A percentile compares a stretch with the other conserved stretches of the same genome.
Conservation (phyloP, 2,113 vertebrate genomes). For the Poeciliopsis prolifica region DNA sequence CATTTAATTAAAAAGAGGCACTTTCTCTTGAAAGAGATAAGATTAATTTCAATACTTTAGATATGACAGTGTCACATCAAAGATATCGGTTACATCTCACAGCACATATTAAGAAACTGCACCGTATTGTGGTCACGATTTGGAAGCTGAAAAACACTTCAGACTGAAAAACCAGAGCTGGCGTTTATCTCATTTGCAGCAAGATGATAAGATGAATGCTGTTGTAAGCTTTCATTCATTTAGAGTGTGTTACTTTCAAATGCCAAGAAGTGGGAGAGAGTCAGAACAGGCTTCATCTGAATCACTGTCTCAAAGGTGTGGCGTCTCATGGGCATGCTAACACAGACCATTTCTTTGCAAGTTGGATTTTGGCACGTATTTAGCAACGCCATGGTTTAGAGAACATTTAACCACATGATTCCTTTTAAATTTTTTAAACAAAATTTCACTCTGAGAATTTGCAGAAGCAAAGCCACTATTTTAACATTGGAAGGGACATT, state of each 20-base stretch:
- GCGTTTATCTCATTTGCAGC: neutral
- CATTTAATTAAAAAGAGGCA: neutral
- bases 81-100: constrained; percentile 8
- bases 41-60: neutral
- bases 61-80: neutral
- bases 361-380: too few species aligned
- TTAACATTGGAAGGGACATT: neutral
- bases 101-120: neutral
- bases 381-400: neutral
- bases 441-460: neutral
- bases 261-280: constrained; percentile 2
- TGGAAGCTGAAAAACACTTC: constrained; percentile 1
- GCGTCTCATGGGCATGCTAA: constrained; percentile 39
- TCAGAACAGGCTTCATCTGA: constrained; percentile 22
- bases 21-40: constrained; percentile 1
- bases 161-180: constrained; percentile 6
- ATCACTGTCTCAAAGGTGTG: constrained; percentile 24
- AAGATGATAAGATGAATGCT: neutral
- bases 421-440: neutral
- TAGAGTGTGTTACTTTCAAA: constrained; percentile 18
- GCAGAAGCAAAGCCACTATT: constrained; percentile 11
- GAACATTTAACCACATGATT: neutral
- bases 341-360: constrained; percentile 25
- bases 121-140: neutral
- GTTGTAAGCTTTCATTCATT: neutral